Conservation (phyloP, 2,888 invertebrate species). For the Drosophila paramelanica region DNA sequence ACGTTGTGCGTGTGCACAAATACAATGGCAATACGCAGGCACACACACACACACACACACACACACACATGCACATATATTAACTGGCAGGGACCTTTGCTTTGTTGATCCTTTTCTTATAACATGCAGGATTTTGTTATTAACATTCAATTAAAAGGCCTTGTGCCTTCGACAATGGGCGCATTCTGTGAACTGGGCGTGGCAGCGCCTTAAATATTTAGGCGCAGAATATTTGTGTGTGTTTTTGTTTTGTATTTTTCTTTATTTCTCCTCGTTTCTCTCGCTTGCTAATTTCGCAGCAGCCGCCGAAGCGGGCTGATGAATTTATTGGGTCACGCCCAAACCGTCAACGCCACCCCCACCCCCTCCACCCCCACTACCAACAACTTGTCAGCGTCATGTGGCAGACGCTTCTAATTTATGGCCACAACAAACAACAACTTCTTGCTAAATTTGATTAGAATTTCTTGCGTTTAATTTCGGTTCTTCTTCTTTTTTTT, state of each 20-base stretch:
- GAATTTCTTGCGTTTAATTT: slow-evolving; percentile 27
- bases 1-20: slow-evolving; percentile 40
- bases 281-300: slow-evolving; percentile 33
- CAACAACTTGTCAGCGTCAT: slow-evolving; percentile 51
- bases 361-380: background rate
- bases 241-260: background rate
- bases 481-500: background rate
- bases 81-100: slow-evolving; percentile 28
- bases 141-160: slow-evolving; percentile 76
- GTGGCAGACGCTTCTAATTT: slow-evolving; percentile 58
- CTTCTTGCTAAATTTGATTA: slow-evolving; percentile 16
- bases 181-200: background rate
- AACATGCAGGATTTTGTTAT: slow-evolving; percentile 78
- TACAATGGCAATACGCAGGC: slow-evolving; percentile 15
- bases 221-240: background rate
- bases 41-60: slow-evolving; percentile 3
- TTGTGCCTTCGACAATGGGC: background rate
- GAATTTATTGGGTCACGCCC: slow-evolving; percentile 60
- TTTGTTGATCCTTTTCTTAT: slow-evolving; percentile 41
- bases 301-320: slow-evolving; percentile 43
- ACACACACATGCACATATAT: slow-evolving; percentile 35
- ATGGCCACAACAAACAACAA: slow-evolving; percentile 32
- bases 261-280: background rate
- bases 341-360: background rate
- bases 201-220: slow-evolving; percentile 8